Percentiles rank a stretch among this genome's conserved stretches.
These are phyloP conservation scores for Sthenelais limicola DNA, from an alignment of 2,888 invertebrate species.

Conservation along the genomic window DNA sequence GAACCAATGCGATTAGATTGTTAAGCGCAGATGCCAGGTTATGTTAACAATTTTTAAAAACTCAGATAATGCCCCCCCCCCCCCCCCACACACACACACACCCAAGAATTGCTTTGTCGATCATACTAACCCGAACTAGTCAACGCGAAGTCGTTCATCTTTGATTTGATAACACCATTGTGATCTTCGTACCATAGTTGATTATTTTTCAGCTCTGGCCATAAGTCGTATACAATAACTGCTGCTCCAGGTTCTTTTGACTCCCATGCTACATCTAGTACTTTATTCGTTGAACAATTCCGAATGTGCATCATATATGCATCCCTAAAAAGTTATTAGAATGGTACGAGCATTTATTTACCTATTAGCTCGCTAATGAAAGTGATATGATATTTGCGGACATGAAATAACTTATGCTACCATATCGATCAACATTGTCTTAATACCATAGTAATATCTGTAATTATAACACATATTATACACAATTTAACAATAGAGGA, in stretches of 20 bases:
- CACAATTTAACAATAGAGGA: no score
- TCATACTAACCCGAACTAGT: background rate
- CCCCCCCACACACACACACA: no score
- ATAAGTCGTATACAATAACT: slow-evolving; percentile 10
- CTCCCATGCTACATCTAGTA: slow-evolving; percentile 16
- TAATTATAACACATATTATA: background rate
- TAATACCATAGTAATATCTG: background rate
- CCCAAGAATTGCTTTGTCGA: no score
- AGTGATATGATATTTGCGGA: background rate
- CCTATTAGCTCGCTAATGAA: background rate
- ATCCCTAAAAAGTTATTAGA: background rate
- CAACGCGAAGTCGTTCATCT: slow-evolving; percentile 19
- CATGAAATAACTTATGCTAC: background rate
- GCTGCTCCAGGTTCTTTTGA: background rate
- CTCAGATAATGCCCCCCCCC: no score
- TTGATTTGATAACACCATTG: slow-evolving; percentile 10
- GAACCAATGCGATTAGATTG: no score
- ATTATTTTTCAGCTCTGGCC: background rate
- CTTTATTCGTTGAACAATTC: background rate
- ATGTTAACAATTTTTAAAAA: no score
- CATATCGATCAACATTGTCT: background rate
- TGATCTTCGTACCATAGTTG: slow-evolving; percentile 27
- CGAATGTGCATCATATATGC: slow-evolving; percentile 7
- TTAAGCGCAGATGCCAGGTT: no score
- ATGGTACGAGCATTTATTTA: background rate